These are phyloP conservation scores for Nannoperca obscura DNA, from an alignment of 2,797 vertebrate species.

Conservation along the genomic window DNA sequence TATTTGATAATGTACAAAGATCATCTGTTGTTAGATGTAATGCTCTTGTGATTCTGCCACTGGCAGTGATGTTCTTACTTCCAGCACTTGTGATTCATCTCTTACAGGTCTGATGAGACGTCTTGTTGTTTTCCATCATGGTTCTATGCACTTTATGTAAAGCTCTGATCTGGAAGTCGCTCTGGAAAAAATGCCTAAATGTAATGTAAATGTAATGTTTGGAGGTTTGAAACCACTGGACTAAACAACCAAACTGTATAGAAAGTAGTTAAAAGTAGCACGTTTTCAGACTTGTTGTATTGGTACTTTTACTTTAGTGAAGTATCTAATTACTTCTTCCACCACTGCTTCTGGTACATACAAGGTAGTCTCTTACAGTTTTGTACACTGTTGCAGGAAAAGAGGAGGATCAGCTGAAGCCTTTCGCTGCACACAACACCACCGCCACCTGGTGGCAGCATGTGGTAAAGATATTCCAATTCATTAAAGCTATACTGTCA, in stretches of 20 bases:
- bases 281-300: neutral
- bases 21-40: too few species aligned
- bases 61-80: too few species aligned
- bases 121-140: too few species aligned
- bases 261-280: neutral
- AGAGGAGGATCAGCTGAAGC: too few species aligned
- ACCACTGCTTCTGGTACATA: neutral
- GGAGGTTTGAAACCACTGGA: neutral
- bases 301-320: neutral
- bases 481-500: neutral
- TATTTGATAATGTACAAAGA: too few species aligned
- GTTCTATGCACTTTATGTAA: too few species aligned
- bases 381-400: neutral
- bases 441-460: conserved; percentile 50
- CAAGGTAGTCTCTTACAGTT: neutral
- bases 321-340: neutral
- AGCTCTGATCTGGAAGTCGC: too few species aligned
- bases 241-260: neutral
- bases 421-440: neutral
- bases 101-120: too few species aligned
- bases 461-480: rapidly evolving
- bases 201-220: too few species aligned
- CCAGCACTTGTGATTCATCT: too few species aligned
- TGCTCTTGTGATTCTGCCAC: too few species aligned
- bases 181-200: too few species aligned